Evolutionary conservation across 2,113 vertebrate genomes (phyloP), one percentile per base, ranked within the genome.

Genomic region (Thryonomys swinderianus): DNA sequence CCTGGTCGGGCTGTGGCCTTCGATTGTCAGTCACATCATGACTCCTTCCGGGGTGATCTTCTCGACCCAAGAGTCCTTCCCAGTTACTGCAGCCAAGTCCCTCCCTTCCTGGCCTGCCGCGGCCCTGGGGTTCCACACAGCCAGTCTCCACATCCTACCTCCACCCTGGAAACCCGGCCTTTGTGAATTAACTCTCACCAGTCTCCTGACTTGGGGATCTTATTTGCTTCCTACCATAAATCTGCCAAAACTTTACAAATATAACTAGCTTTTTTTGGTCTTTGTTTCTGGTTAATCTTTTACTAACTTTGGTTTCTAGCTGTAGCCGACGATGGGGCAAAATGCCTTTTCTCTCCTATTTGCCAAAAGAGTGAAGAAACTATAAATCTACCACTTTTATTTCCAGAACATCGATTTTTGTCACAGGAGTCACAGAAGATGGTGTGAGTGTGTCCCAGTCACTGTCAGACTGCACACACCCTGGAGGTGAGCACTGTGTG

Each of bases 231-330:
- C 18, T 3, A n/a, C 30, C 7, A 92, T 86, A 53, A 59, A 95
- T 48, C 81, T 76, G 84, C 42, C n/a, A 84, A 5, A 80, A 76
- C 86, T 92, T 79, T 66, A n/a, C 51, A 80, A 90, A 86, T n/a
- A 61, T 61, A 85, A 85, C 85, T 55, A 16, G 4, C 14, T n/a
- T 62, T 85, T n/a, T 90, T 67, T 51, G 30, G 11, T 71, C 69
- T 85, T 95, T 34, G 79, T 84, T 88, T 85, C 78, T 88, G 34
- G 45, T 25, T 30, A 37, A 64, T 40, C 51, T 80, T 89, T 76
- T 51, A 59, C 45, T 71, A 16, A 13, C 78, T 11, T 93, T 89
- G 32, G n/a, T 64, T 79, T 96, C 20, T 89, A 89, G 74, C 3
- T 94, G 40, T 62, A 73, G 1, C 62, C 66, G 61, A 85, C 62